A percentile compares a stretch with the other conserved stretches of the same genome.
Evolutionary conservation across 2,113 vertebrate species (phyloP).

Genomic region (Rhinopomastus cyanomelas): DNA sequence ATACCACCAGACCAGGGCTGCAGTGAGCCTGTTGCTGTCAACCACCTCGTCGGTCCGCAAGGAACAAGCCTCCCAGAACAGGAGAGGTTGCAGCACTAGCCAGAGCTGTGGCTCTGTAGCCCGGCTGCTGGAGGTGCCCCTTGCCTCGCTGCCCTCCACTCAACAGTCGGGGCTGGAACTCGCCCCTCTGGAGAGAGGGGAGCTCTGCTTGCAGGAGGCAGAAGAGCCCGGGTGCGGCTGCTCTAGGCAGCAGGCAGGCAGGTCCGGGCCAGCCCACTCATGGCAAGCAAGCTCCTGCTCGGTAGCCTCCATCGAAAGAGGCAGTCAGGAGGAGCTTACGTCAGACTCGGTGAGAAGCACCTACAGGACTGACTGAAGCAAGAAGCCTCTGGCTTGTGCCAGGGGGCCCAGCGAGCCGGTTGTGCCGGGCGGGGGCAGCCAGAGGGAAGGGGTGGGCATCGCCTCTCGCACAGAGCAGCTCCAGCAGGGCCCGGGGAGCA

Average conservation of each 20-base stretch:
- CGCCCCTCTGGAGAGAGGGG: not conserved
- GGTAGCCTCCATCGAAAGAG: not conserved
- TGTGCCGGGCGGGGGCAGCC: conserved; percentile 3
- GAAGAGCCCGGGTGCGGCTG: not conserved
- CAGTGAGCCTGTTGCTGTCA: not conserved
- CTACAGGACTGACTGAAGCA: not conserved
- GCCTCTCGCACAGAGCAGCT: too few relatives aligned
- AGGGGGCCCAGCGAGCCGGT: conserved; percentile 42
- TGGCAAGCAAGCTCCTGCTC: not conserved
- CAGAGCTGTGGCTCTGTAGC: not conserved
- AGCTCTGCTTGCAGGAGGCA: not conserved
- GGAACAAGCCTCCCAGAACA: not conserved
- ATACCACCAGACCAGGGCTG: not conserved
- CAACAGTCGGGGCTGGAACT: not conserved
- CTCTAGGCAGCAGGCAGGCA: not conserved
- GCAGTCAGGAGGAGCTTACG: not conserved
- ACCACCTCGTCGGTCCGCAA: not conserved
- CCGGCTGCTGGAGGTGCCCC: not conserved
- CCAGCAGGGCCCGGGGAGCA: not conserved
- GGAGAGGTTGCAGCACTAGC: not conserved
- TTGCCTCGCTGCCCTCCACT: too few relatives aligned
- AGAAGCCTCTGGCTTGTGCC: not conserved
- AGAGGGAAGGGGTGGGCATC: not conserved
- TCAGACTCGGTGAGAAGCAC: not conserved
- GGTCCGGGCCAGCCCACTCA: not conserved